phyloP scores from a whole-genome alignment of 1,140 invertebrate species.

The Theocolax elegans region DNA sequence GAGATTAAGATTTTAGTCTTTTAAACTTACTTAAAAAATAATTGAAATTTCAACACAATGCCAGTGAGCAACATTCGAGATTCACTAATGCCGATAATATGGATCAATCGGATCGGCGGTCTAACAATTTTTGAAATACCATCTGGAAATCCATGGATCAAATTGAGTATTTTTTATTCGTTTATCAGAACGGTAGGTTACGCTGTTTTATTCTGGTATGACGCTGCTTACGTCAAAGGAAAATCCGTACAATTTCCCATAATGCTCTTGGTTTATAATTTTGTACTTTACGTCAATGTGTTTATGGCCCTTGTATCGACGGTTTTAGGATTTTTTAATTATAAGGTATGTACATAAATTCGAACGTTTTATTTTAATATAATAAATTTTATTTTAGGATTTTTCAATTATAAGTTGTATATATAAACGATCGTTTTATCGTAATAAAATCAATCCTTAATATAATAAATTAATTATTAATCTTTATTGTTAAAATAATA shows the following conservation, averaged over 20 bases:
- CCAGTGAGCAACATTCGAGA: neutral
- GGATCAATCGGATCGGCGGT: neutral
- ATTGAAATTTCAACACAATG: no score
- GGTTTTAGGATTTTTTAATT: neutral
- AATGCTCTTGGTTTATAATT: neutral
- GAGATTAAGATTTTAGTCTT: no score
- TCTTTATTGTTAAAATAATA: no score
- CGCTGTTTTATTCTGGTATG: neutral
- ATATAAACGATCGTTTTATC: no score
- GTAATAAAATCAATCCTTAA: no score
- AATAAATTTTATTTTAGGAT: no score
- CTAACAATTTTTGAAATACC: constrained; percentile 8
- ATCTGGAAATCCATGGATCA: neutral
- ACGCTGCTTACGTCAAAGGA: no score
- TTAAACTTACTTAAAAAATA: no score
- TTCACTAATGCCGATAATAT: neutral
- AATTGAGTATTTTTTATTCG: constrained; percentile 4
- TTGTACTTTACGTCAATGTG: constrained; percentile 12
- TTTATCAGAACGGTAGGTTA: neutral
- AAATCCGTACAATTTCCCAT: neutral
- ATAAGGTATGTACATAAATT: no score
- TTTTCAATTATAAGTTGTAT: no score
- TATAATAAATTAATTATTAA: no score
- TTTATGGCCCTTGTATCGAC: constrained; percentile 6
- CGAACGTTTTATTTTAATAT: no score